Evolutionary conservation across 2,797 vertebrate genomes (phyloP).

Genomic region (Peromyscus eremicus): DNA sequence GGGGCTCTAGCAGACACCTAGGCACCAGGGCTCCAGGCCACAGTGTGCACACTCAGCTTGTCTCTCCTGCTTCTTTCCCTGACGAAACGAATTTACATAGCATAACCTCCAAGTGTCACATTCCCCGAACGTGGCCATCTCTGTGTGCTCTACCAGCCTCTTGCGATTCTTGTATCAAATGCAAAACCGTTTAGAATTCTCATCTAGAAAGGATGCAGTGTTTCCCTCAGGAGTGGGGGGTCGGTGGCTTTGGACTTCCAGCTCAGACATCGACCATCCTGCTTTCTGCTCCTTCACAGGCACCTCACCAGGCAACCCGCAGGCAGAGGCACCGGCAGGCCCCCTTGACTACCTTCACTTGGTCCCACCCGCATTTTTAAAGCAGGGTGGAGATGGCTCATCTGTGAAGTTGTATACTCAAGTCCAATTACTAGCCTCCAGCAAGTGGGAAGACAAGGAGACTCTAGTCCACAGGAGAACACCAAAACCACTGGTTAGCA

Average conservation of each 20-base stretch:
- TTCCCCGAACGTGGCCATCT: not conserved
- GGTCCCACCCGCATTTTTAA: not conserved
- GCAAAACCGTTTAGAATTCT: constrained; percentile 1
- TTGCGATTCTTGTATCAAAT: not conserved
- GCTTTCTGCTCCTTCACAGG: not conserved
- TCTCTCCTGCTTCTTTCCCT: not conserved
- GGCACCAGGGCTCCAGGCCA: not conserved
- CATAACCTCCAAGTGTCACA: not conserved
- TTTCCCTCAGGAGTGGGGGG: not conserved
- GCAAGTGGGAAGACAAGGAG: not conserved
- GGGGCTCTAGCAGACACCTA: not conserved
- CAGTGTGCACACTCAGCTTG: not conserved
- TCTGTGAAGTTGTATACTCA: not conserved
- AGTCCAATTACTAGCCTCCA: not conserved
- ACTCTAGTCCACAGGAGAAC: not conserved
- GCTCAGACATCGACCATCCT: not conserved
- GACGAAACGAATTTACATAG: not conserved
- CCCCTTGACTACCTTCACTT: not conserved
- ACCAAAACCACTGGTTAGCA: not conserved
- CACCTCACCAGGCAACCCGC: not conserved
- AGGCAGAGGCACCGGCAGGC: not conserved
- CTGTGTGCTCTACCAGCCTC: no score
- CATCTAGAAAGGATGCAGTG: not conserved
- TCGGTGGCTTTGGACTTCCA: not conserved
- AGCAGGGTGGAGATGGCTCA: not conserved